phyloP scores from a whole-genome alignment of 2,113 vertebrate genomes.

The Aspiorhynchus laticeps region DNA sequence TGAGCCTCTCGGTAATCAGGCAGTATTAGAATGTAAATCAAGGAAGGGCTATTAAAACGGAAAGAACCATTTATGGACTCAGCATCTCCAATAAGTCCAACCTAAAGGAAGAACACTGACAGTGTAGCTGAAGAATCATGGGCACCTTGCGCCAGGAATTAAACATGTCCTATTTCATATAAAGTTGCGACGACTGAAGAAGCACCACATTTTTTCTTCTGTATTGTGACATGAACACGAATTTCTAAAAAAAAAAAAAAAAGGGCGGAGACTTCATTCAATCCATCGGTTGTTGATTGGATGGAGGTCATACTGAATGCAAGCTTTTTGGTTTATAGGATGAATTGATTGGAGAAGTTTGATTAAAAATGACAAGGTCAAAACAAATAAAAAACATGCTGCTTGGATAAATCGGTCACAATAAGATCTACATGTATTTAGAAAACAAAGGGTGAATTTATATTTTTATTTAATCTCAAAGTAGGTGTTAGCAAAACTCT shows the following conservation, averaged over 20 bases:
- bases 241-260: neutral
- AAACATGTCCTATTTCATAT: neutral
- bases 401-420: neutral
- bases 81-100: slow-evolving; percentile 13
- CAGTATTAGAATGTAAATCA: slow-evolving; percentile 47
- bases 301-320: neutral
- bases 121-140: neutral
- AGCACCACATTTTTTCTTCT: neutral
- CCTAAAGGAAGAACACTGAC: slow-evolving; percentile 10
- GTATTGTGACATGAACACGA: neutral
- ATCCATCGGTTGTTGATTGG: neutral
- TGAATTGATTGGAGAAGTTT: neutral
- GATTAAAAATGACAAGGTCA: neutral
- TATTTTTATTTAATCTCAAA: neutral
- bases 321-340: neutral
- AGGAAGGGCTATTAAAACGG: slow-evolving; percentile 27
- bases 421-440: neutral
- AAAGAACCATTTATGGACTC: slow-evolving; percentile 30
- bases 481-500: neutral
- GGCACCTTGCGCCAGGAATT: neutral
- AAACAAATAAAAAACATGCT: neutral
- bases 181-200: neutral
- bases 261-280: neutral
- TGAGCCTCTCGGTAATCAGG: neutral
- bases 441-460: neutral